Evolutionary conservation across 2,888 invertebrate genomes (phyloP), one percentile per base, ranked within the genome.

Genomic region (Caprella mutica): DNA sequence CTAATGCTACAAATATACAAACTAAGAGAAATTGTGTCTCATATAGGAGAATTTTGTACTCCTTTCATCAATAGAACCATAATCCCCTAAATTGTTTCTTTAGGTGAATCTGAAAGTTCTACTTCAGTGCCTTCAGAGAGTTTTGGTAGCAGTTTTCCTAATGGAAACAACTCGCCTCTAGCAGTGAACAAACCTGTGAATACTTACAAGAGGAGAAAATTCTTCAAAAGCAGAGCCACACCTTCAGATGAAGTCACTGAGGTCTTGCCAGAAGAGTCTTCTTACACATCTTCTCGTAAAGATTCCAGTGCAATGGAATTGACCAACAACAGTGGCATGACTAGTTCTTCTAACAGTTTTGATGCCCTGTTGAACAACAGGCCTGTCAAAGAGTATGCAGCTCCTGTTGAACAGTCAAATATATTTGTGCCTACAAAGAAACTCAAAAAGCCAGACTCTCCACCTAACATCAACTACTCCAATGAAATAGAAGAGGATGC

Each of bases 181-280:
- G 44, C 29, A 52, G 52, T 39, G n/a, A n/a, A n/a, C n/a, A 52
- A 40, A 19, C 38, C 39, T 21, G 52, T 38, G 8, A 24, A 35
- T 21, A 30, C 46, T 2, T 33, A 30, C 46, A 55, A 55, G 17
- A 48, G 46, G 27, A 52, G 64, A 42, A 64, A 64, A 19, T 64
- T 64, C 44, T 64, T 64, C 38, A 64, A 64, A 51, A 58, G 56
- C 38, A 51, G 64, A 42, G 51, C 29, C 12, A 30, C 30, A n/a
- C 19, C 30, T n/a, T n/a, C n/a, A n/a, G n/a, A n/a, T n/a, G n/a
- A n/a, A n/a, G n/a, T n/a, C n/a, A n/a, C n/a, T n/a, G n/a, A n/a
- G n/a, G n/a, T n/a, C n/a, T n/a, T n/a, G 6, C 29, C 29, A 30
- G 48, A 48, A 30, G 3, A 19, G 9, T 29, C 19, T 12, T n/a